A percentile compares a stretch with the other conserved stretches of the same genome.
phyloP scores from a whole-genome alignment of 1,140 invertebrate genomes.

The Eubasilissa regina region DNA sequence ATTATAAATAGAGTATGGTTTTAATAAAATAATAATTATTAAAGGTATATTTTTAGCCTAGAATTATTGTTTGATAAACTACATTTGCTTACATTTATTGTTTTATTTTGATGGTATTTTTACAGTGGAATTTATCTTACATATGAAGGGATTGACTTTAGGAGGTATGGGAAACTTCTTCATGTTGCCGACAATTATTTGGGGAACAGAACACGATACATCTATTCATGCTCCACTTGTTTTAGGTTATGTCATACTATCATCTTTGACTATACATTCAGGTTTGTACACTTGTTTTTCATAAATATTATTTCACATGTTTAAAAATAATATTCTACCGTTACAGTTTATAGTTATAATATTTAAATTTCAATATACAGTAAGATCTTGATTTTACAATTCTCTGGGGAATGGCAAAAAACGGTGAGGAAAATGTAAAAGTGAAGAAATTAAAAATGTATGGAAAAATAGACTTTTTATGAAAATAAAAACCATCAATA shows the following conservation, averaged over 20 bases:
- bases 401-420: too few species aligned
- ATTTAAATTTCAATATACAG: too few species aligned
- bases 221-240: constrained; percentile 62
- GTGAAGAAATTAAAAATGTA: too few species aligned
- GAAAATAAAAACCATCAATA: too few species aligned
- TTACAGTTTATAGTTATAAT: too few species aligned
- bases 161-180: constrained; percentile 62
- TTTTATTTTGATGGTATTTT: constrained; percentile 18
- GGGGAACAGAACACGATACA: constrained; percentile 62
- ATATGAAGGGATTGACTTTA: constrained; percentile 63
- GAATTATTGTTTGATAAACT: neutral
- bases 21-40: too few species aligned
- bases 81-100: neutral
- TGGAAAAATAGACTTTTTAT: too few species aligned
- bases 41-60: neutral
- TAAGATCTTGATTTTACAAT: too few species aligned
- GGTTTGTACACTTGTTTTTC: constrained; percentile 58
- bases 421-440: too few species aligned
- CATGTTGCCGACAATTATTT: constrained; percentile 64
- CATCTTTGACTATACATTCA: constrained; percentile 63
- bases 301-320: neutral
- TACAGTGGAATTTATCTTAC: constrained; percentile 60
- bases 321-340: too few species aligned
- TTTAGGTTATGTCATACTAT: constrained; percentile 61
- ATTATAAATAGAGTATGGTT: too few species aligned